phyloP scores from a whole-genome alignment of 2,888 invertebrate genomes.

The Drosophila lacicola region DNA sequence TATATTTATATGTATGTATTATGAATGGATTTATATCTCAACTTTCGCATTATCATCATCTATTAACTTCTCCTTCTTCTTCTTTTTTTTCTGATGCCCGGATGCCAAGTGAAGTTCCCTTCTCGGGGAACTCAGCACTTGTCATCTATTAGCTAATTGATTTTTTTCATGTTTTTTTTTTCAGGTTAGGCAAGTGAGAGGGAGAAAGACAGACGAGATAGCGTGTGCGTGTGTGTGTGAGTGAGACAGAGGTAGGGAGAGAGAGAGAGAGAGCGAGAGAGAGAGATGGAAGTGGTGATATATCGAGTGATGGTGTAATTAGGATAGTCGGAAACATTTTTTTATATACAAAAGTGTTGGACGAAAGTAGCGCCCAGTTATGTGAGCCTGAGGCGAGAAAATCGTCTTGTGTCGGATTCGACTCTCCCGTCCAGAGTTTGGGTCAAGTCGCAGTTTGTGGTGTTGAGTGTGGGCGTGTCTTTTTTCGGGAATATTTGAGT shows the following conservation, averaged over 20 bases:
- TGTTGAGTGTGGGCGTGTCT: conserved; percentile 37
- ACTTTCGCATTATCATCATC: conserved; percentile 62
- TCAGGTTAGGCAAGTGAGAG: conserved; percentile 39
- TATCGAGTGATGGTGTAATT: conserved; percentile 25
- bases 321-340: conserved; percentile 53
- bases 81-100: conserved; percentile 40
- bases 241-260: conserved; percentile 15
- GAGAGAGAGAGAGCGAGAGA: conserved; percentile 11
- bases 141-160: conserved; percentile 72
- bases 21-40: conserved; percentile 68
- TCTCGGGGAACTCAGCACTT: conserved; percentile 61
- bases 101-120: conserved; percentile 67
- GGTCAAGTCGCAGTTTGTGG: conserved; percentile 44
- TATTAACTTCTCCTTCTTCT: conserved; percentile 24
- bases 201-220: conserved; percentile 18
- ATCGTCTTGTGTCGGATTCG: conserved; percentile 36
- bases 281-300: conserved; percentile 19
- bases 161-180: conserved; percentile 47
- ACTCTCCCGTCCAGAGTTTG: conserved; percentile 46
- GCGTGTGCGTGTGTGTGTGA: neutral
- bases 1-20: conserved; percentile 68
- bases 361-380: conserved; percentile 51
- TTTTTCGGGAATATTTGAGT: conserved; percentile 34
- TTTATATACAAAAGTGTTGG: conserved; percentile 76
- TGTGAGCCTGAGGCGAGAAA: conserved; percentile 29